Evolutionary conservation across 2,797 vertebrate species (phyloP), one percentile per base, ranked within the genome.

Genomic region (Poliocrania exsul): DNA sequence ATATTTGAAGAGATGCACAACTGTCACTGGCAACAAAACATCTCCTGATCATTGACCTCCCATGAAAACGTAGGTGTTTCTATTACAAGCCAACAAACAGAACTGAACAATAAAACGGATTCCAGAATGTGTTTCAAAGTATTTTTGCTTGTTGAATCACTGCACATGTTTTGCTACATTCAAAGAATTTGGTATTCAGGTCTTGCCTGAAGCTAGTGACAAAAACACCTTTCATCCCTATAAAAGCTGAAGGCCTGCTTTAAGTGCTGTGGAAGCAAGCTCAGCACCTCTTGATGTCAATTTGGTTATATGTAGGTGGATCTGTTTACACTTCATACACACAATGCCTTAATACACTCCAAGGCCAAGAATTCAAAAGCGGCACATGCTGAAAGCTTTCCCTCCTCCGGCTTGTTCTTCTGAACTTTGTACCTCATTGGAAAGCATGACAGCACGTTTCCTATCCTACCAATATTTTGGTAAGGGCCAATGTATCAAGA

Each of bases 171-270:
- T 75, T 89, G 21, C 13, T 86, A 14, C 49, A 17, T 88, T 95
- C 72, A 87, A 78, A 82, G 70, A 62, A 37, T 75, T 93, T 92
- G 53, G 20, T 44, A 74, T 92, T 88, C 40, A 71, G 47, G 38
- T 88, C 77, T 91, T 90, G 65, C 46, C 90, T 89, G 78, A 83
- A 95, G 92, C 53, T 81, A 90, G 73, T 93, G 84, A 86, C 84
- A 89, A 85, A 90, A 79, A 40, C 40, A 74, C 35, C 74, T 95
- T 96, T 90, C 81, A 95, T 73, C 57, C 37, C 11, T 80, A 7
- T 62, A 56, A 81, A 92, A 85, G 60, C 46, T 69, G 44, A 73
- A 82, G 42, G 40, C 20, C 15, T 90, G 46, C 35, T 83, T 87
- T 92, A 93, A 97, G 62, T 77, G 56, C n/a, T 56, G 21, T 79